These are phyloP conservation scores for Drosophila fulvimacula DNA, from an alignment of 2,888 invertebrate genomes.

Conservation along the genomic window DNA sequence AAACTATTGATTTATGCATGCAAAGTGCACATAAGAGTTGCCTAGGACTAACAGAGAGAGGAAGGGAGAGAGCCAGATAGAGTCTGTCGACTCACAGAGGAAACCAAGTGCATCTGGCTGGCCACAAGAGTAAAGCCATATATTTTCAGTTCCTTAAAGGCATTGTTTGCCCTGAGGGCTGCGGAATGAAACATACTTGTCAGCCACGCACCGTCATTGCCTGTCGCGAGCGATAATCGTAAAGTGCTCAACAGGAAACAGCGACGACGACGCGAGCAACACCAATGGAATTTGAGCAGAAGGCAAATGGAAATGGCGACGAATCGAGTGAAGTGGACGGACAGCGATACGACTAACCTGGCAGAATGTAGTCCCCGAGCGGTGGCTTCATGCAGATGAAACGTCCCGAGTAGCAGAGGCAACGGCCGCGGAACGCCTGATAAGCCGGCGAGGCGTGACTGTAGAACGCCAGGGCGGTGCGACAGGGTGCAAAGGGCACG, in stretches of 20 bases:
- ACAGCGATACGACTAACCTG: constrained; percentile 83
- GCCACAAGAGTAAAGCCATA: constrained; percentile 27
- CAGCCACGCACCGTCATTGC: constrained; percentile 51
- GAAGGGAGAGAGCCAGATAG: background rate
- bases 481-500: constrained; percentile 93
- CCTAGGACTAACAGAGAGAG: background rate
- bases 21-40: constrained; percentile 30
- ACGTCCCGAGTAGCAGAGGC: constrained; percentile 95
- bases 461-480: constrained; percentile 94
- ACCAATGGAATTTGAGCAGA: constrained; percentile 31
- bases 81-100: constrained; percentile 24
- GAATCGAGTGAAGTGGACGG: constrained; percentile 33
- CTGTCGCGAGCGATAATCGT: constrained; percentile 69
- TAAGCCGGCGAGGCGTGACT: constrained; percentile 96
- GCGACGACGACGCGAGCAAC: constrained; percentile 11
- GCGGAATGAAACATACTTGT: constrained; percentile 31
- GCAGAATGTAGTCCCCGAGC: constrained; percentile 86
- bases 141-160: constrained; percentile 21
- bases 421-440: constrained; percentile 94
- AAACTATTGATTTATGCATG: constrained; percentile 54
- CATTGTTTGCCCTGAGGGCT: constrained; percentile 24
- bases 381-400: constrained; percentile 96
- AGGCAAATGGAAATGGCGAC: constrained; percentile 55
- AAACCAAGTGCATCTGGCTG: constrained; percentile 40
- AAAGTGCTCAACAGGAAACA: constrained; percentile 62